These are phyloP conservation scores for Lutjanus campechanus DNA, from an alignment of 2,797 vertebrate species.

Conservation along the genomic window DNA sequence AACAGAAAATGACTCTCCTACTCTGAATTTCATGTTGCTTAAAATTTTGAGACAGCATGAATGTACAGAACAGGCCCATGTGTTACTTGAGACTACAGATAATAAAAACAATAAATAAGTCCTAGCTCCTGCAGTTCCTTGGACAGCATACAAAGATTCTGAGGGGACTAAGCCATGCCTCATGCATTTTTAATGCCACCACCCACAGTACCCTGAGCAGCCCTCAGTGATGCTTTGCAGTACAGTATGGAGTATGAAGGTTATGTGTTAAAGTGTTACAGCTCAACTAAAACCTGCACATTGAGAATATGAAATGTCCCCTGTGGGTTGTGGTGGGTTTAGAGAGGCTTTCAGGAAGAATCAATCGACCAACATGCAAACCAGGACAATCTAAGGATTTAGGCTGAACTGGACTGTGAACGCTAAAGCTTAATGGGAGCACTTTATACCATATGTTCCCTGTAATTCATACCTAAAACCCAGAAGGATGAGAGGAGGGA, in stretches of 20 bases:
- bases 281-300: slow-evolving; percentile 40
- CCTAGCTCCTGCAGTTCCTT: not conserved
- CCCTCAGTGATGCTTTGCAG: slow-evolving; percentile 28
- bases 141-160: slow-evolving; percentile 8
- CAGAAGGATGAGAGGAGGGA: not conserved
- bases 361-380: not conserved
- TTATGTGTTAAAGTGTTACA: slow-evolving; percentile 43
- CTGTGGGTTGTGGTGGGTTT: slow-evolving; percentile 27
- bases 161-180: slow-evolving; percentile 30
- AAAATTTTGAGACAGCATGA: not conserved
- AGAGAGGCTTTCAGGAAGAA: slow-evolving; percentile 42
- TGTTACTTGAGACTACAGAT: not conserved
- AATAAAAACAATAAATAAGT: slow-evolving; percentile 32
- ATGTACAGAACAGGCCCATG: not conserved
- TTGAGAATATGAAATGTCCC: slow-evolving; percentile 47
- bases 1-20: not conserved
- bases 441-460: not conserved
- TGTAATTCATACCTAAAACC: slow-evolving; percentile 1
- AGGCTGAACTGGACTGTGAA: slow-evolving; percentile 8
- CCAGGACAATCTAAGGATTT: not conserved
- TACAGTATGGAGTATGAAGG: slow-evolving; percentile 21
- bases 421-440: not conserved
- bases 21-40: not conserved
- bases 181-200: slow-evolving; percentile 56
- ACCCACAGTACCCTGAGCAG: slow-evolving; percentile 22